phyloP scores from a whole-genome alignment of 2,797 vertebrate genomes.

The Orestias chungarensis region DNA sequence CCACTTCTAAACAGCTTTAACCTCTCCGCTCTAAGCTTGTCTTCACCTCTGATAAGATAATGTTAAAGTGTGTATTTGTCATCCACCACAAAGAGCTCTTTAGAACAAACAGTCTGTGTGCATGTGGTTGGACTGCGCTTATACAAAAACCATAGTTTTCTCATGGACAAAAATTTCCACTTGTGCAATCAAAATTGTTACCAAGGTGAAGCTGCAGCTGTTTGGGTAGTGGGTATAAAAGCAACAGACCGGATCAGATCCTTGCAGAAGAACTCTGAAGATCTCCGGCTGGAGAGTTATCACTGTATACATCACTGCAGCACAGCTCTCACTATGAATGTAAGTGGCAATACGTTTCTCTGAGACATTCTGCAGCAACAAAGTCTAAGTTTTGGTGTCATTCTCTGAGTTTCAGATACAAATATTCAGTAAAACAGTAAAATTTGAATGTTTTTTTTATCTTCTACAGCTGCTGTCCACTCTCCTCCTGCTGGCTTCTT shows the following conservation, averaged over 20 bases:
- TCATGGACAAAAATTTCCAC: not conserved
- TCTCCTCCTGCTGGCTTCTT: constrained; percentile 2
- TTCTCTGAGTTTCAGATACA: not conserved
- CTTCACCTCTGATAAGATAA: not conserved
- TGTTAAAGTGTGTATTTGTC: not conserved
- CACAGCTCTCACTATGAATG: not conserved
- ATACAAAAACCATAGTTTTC: not conserved
- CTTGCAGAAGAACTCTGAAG: not conserved
- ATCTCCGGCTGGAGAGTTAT: not conserved
- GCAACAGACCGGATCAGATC: not conserved
- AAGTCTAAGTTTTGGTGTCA: not conserved
- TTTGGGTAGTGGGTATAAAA: not conserved
- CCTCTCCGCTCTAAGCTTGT: not conserved
- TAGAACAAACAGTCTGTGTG: not conserved
- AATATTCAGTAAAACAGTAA: not conserved
- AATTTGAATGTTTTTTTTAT: not conserved
- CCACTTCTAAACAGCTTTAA: not conserved
- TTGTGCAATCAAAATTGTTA: not conserved
- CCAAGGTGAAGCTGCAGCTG: not conserved
- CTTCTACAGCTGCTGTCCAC: not conserved
- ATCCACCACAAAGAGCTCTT: constrained; percentile 1
- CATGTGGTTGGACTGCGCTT: not conserved
- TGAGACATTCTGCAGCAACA: not conserved
- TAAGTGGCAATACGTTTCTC: not conserved
- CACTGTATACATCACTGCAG: not conserved